A percentile compares a stretch with the other conserved stretches of the same genome.
Evolutionary conservation across 2,888 invertebrate genomes (phyloP).

Genomic region (Ashinkailepas kermadecensis): DNA sequence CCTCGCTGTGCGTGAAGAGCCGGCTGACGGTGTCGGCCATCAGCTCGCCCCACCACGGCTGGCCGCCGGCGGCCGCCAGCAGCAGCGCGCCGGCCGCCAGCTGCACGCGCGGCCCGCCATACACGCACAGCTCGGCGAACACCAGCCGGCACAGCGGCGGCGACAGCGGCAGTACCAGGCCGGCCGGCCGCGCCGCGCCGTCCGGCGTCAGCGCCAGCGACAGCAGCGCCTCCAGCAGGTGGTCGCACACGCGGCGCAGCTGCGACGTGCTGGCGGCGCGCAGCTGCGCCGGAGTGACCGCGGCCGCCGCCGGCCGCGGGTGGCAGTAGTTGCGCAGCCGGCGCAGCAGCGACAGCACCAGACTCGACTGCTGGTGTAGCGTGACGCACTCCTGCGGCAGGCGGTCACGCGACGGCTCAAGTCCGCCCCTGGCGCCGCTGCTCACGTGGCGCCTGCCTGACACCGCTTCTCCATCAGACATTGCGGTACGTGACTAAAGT

Average conservation of each 20-base stretch:
- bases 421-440: no score
- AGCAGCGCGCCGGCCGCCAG: conserved; percentile 67
- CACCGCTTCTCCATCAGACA: no score
- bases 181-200: conserved; percentile 41
- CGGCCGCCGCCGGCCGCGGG: conserved; percentile 48
- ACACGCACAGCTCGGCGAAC: conserved; percentile 55
- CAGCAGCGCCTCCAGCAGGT: conserved; percentile 26
- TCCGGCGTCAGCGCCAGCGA: conserved; percentile 29
- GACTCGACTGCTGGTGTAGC: conserved; percentile 80
- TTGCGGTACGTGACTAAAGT: no score
- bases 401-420: background rate
- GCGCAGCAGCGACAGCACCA: conserved; percentile 65
- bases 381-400: conserved; percentile 66
- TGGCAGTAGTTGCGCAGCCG: conserved; percentile 49
- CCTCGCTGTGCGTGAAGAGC: conserved; percentile 70
- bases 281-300: conserved; percentile 44
- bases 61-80: conserved; percentile 65
- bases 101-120: conserved; percentile 69
- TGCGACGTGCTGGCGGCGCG: conserved; percentile 33
- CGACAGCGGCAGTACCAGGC: conserved; percentile 52
- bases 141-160: conserved; percentile 10
- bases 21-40: conserved; percentile 71
- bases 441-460: no score
- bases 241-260: conserved; percentile 16
- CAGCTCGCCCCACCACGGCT: conserved; percentile 83